phyloP scores from a whole-genome alignment of 1,140 invertebrate genomes.

The Globodera ellingtonae region DNA sequence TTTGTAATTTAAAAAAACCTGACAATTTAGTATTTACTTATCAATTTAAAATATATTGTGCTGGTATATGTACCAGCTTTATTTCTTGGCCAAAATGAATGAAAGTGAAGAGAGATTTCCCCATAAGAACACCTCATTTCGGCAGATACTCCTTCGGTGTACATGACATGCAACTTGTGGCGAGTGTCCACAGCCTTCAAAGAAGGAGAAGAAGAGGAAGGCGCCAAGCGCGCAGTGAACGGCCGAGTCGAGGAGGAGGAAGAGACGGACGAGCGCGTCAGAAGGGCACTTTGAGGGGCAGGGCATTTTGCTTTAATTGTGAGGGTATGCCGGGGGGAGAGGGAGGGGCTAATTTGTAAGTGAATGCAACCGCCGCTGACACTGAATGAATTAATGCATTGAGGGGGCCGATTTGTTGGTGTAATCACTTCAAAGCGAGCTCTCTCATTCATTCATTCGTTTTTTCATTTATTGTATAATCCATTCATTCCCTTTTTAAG shows the following conservation, averaged over 20 bases:
- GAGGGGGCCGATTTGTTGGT: too few species aligned
- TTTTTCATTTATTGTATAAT: background rate
- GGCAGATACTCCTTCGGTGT: slow-evolving; percentile 81
- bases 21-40: too few species aligned
- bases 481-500: too few species aligned
- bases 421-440: background rate
- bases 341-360: background rate
- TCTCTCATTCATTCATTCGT: background rate
- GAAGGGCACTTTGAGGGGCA: too few species aligned
- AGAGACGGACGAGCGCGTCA: background rate
- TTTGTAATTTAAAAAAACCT: too few species aligned
- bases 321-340: background rate
- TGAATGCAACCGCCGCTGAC: background rate
- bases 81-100: too few species aligned
- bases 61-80: too few species aligned
- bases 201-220: slow-evolving; percentile 68
- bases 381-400: too few species aligned
- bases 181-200: slow-evolving; percentile 76
- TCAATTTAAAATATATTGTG: too few species aligned
- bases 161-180: slow-evolving; percentile 78
- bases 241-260: slow-evolving; percentile 16
- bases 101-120: too few species aligned
- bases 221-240: slow-evolving; percentile 3
- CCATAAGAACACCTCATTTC: slow-evolving; percentile 11
- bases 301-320: background rate